Evolutionary conservation across 2,113 vertebrate species (phyloP).

Genomic region (Chitala chitala): DNA sequence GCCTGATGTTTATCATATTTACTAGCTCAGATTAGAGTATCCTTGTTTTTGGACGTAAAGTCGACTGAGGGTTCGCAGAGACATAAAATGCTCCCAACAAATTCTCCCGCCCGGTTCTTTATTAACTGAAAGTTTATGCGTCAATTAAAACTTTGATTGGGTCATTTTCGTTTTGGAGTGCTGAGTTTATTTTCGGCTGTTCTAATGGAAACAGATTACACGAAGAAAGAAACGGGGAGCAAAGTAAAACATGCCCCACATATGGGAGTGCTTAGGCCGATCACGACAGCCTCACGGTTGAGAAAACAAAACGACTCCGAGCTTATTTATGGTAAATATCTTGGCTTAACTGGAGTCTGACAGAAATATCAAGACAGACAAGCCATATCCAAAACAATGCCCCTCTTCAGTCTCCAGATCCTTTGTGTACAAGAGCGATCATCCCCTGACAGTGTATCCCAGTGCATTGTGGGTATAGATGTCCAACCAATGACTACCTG

Average conservation of each 20-base stretch:
- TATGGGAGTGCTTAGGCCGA: slow-evolving; percentile 39
- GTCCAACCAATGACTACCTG: slow-evolving; percentile 28
- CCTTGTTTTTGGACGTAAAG: neutral
- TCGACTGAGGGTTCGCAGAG: neutral
- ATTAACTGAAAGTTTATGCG: neutral
- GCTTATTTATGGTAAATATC: slow-evolving; percentile 44
- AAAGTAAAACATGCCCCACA: slow-evolving; percentile 36
- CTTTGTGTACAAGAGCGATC: neutral
- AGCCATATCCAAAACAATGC: slow-evolving; percentile 17
- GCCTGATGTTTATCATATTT: neutral
- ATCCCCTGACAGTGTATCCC: neutral
- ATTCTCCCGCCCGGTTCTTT: neutral
- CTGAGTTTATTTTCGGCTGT: slow-evolving; percentile 8
- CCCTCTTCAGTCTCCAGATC: neutral
- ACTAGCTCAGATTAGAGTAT: neutral
- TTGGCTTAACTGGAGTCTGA: slow-evolving; percentile 33
- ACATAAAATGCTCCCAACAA: neutral
- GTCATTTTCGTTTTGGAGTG: neutral
- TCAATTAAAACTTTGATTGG: slow-evolving; percentile 22
- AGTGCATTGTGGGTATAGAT: neutral
- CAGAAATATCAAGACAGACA: slow-evolving; percentile 29
- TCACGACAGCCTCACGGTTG: slow-evolving; percentile 33
- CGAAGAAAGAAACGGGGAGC: slow-evolving; percentile 11
- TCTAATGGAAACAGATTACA: slow-evolving; percentile 27
- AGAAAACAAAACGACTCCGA: slow-evolving; percentile 30